Evolutionary conservation across 2,888 invertebrate genomes (phyloP).

Genomic region (Euclidia mi): DNA sequence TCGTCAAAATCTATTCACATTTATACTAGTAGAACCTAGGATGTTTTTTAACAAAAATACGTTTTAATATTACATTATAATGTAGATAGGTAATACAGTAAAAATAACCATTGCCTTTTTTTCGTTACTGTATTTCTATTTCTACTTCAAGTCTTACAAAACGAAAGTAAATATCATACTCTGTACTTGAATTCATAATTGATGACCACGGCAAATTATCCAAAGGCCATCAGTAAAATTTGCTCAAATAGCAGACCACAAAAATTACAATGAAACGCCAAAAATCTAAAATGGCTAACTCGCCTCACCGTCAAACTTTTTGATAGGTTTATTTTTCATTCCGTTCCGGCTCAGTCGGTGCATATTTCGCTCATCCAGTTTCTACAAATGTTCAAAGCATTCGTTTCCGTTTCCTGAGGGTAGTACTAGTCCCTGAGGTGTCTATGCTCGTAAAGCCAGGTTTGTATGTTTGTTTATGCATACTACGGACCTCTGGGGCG

Average conservation of each 20-base stretch:
- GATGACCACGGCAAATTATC: background rate
- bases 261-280: constrained; percentile 31
- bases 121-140: too few species aligned
- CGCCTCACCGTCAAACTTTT: constrained; percentile 44
- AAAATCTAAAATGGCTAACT: constrained; percentile 32
- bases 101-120: too few species aligned
- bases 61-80: too few species aligned
- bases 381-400: constrained; percentile 45
- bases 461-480: constrained; percentile 64
- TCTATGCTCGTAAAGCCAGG: constrained; percentile 63
- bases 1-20: too few species aligned
- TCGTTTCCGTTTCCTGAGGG: constrained; percentile 39
- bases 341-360: too few species aligned
- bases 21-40: too few species aligned
- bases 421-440: constrained; percentile 58
- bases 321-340: constrained; percentile 48
- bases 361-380: constrained; percentile 46
- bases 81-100: too few species aligned
- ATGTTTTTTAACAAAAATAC: too few species aligned
- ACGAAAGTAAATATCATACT: too few species aligned
- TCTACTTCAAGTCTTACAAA: too few species aligned
- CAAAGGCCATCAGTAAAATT: constrained; percentile 29
- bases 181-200: too few species aligned
- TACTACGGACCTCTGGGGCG: constrained; percentile 49
- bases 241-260: constrained; percentile 15